phyloP scores from a whole-genome alignment of 2,113 vertebrate species.

The Seriola rivoliana region DNA sequence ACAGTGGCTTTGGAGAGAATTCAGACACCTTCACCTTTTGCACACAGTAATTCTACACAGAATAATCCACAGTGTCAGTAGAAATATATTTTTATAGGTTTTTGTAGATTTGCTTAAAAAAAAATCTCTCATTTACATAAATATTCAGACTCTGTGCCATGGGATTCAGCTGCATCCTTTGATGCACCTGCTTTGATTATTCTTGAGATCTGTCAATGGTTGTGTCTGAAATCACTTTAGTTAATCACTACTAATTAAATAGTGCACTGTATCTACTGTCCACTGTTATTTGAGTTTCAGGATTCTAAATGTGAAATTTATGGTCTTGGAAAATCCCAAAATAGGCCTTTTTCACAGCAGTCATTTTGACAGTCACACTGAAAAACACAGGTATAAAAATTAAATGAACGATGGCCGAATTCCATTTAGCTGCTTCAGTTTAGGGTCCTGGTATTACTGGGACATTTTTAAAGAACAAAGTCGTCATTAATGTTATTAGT shows the following conservation, averaged over 20 bases:
- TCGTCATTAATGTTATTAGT: neutral
- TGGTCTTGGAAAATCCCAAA: neutral
- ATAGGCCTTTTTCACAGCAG: too few relatives aligned
- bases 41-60: neutral
- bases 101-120: neutral
- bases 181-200: slow-evolving; percentile 14
- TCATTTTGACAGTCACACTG: neutral
- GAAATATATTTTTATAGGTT: neutral
- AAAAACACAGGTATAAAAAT: neutral
- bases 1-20: neutral
- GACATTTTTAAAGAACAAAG: neutral
- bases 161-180: neutral
- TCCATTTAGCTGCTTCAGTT: neutral
- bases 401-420: neutral
- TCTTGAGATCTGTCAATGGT: neutral
- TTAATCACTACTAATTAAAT: neutral
- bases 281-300: neutral
- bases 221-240: neutral
- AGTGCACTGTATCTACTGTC: neutral
- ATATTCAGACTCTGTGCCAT: neutral
- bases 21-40: neutral
- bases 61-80: neutral
- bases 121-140: neutral
- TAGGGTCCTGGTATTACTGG: neutral
- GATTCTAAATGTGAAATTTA: neutral